These are phyloP conservation scores for Eilema sororculum DNA, from an alignment of 2,888 invertebrate genomes.

Conservation along the genomic window DNA sequence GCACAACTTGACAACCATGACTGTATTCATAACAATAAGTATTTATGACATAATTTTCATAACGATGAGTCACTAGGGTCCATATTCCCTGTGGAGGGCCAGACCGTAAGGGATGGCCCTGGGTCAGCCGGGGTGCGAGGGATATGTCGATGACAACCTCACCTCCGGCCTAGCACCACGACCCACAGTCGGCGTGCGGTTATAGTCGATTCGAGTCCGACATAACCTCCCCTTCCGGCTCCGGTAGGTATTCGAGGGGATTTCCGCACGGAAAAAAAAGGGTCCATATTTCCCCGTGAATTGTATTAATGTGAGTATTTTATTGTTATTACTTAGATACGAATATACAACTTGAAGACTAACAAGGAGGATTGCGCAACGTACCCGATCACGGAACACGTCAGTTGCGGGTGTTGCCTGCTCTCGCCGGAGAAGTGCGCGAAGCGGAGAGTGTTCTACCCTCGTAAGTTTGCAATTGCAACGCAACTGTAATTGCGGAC, in stretches of 20 bases:
- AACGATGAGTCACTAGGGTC: slow-evolving; percentile 11
- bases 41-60: slow-evolving; percentile 64
- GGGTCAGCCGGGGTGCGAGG: no score
- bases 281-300: neutral
- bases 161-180: no score
- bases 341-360: slow-evolving; percentile 76
- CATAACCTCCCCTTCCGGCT: no score
- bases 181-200: no score
- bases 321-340: slow-evolving; percentile 69
- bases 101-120: no score
- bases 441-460: slow-evolving; percentile 72
- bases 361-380: slow-evolving; percentile 76
- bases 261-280: no score
- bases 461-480: no score
- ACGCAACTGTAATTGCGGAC: no score
- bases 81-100: no score
- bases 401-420: slow-evolving; percentile 75
- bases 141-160: no score
- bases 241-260: no score
- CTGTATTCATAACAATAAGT: slow-evolving; percentile 1
- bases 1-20: slow-evolving; percentile 56
- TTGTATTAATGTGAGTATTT: slow-evolving; percentile 9
- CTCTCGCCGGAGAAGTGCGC: slow-evolving; percentile 66
- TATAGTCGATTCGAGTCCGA: no score
- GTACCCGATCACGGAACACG: slow-evolving; percentile 76